These are phyloP conservation scores for Eueremaeus valkanovi DNA, from an alignment of 2,888 invertebrate species.

Conservation along the genomic window DNA sequence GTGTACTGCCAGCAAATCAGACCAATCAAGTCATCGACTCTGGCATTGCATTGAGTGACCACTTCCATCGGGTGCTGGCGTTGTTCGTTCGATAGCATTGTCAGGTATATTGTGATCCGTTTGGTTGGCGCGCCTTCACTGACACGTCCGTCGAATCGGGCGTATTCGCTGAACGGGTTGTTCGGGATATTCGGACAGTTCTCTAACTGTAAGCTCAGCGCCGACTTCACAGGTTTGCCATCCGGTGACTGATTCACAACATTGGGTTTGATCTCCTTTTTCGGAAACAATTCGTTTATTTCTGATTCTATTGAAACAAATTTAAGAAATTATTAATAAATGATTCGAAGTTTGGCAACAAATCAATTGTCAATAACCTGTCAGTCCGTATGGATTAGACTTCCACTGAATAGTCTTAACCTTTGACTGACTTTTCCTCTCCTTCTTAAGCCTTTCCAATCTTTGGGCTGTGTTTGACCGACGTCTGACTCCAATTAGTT, in stretches of 20 bases:
- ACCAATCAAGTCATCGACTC: slow-evolving; percentile 71
- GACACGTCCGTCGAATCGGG: slow-evolving; percentile 80
- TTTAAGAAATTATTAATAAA: neutral
- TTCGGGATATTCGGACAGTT: slow-evolving; percentile 71
- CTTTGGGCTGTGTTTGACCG: slow-evolving; percentile 83
- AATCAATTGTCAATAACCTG: slow-evolving; percentile 3
- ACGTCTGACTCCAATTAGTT: slow-evolving; percentile 58
- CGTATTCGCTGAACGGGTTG: slow-evolving; percentile 83
- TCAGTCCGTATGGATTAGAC: slow-evolving; percentile 33
- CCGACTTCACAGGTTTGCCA: slow-evolving; percentile 55
- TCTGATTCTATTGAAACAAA: slow-evolving; percentile 44
- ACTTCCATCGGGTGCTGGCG: slow-evolving; percentile 61
- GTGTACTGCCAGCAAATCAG: slow-evolving; percentile 70
- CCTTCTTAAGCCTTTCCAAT: slow-evolving; percentile 81
- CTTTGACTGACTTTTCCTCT: slow-evolving; percentile 61
- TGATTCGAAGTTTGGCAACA: neutral
- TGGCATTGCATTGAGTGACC: slow-evolving; percentile 44
- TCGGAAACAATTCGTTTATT: slow-evolving; percentile 48
- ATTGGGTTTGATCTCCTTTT: slow-evolving; percentile 45
- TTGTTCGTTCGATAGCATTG: slow-evolving; percentile 74
- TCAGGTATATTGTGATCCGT: slow-evolving; percentile 82
- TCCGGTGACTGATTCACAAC: neutral
- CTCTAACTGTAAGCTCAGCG: slow-evolving; percentile 69
- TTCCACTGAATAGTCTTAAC: slow-evolving; percentile 51
- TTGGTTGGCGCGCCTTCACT: slow-evolving; percentile 62